These are phyloP conservation scores for Limnodromus scolopaceus DNA, from an alignment of 2,797 vertebrate genomes.

Conservation along the genomic window DNA sequence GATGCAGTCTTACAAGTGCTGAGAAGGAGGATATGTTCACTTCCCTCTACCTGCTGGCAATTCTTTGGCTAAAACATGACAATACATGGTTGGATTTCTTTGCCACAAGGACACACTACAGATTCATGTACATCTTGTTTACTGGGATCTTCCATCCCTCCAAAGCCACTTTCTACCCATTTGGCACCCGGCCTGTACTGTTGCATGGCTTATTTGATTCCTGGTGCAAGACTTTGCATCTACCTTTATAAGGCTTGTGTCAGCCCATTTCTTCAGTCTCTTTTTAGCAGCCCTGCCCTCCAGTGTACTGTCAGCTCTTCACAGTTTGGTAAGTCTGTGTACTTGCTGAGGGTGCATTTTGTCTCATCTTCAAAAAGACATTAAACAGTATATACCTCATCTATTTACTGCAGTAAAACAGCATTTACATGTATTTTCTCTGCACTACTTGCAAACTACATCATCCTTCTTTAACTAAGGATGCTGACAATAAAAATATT, in stretches of 20 bases:
- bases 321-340: not conserved
- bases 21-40: fast-evolving
- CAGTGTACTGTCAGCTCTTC: not conserved
- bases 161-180: not conserved
- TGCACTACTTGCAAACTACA: not conserved
- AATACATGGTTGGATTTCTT: not conserved
- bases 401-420: not conserved
- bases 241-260: not conserved
- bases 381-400: not conserved
- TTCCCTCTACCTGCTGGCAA: not conserved
- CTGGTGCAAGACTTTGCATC: not conserved
- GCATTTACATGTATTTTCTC: not conserved
- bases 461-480: not conserved
- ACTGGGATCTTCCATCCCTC: not conserved
- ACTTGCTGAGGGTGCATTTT: not conserved
- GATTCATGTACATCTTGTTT: not conserved
- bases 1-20: not conserved
- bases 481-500: not conserved
- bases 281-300: not conserved
- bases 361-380: too few relatives aligned
- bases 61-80: not conserved
- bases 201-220: not conserved
- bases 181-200: not conserved
- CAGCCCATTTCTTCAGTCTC: not conserved
- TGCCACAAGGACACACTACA: not conserved